Evolutionary conservation across 2,797 vertebrate genomes (phyloP), one percentile per base, ranked within the genome.

Genomic region (Scleropages formosus): DNA sequence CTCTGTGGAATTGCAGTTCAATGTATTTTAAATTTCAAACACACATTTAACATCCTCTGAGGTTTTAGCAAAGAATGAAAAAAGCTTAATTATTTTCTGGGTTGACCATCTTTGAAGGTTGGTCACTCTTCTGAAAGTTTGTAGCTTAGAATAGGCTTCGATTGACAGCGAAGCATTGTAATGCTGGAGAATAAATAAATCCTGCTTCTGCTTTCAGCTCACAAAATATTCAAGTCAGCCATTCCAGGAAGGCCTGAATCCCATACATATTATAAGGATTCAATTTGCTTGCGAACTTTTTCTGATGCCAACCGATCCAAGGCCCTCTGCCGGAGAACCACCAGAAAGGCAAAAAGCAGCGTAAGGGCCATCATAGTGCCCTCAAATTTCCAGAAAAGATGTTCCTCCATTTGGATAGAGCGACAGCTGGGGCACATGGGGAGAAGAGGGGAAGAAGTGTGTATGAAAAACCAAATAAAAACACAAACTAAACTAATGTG

Each of bases 201-300:
- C n/a, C n/a, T n/a, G n/a, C n/a, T n/a, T n/a, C n/a, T n/a, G n/a
- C n/a, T n/a, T n/a, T n/a, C n/a, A n/a, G n/a, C n/a, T n/a, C n/a
- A n/a, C n/a, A n/a, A n/a, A n/a, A n/a, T n/a, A n/a, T n/a, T n/a
- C n/a, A n/a, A n/a, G n/a, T n/a, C n/a, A n/a, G n/a, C n/a, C n/a
- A n/a, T n/a, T n/a, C n/a, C n/a, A n/a, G n/a, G n/a, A n/a, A n/a
- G n/a, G n/a, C n/a, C n/a, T n/a, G n/a, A 59, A 7, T 51, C 27
- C 24, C n/a, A 13, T 12, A 53, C 51, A 51, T 20, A 56, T 59
- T 87, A 93, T 24, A 93, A 91, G 78, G 91, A 92, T 49, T 93
- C 91, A 0, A 93, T 91, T 72, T 94, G 93, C 13, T 92, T 93
- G n/a, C 90, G 91, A 73, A 93, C 92, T 75, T 93, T 93, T 81